These are phyloP conservation scores for Acanthiza pusilla DNA, from an alignment of 2,797 vertebrate genomes.

Conservation along the genomic window DNA sequence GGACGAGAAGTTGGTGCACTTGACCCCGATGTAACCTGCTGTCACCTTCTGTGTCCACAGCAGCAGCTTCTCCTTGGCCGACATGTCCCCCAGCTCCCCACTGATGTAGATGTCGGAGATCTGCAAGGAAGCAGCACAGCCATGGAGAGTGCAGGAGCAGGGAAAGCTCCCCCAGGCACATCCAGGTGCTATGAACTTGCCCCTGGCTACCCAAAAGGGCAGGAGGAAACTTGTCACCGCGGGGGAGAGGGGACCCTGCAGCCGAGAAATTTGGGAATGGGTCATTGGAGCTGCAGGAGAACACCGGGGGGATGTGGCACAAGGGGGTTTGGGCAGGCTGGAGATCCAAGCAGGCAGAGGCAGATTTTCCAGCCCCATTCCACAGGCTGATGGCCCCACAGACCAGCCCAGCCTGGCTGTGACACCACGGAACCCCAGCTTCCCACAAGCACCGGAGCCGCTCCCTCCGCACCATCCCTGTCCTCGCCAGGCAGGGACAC, in stretches of 20 bases:
- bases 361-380: background rate
- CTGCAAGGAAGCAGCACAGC: constrained; percentile 67
- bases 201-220: background rate
- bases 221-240: fast-evolving
- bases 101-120: constrained; percentile 99
- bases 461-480: background rate
- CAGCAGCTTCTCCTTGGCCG: constrained; percentile 97
- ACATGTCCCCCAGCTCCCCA: constrained; percentile 93
- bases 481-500: background rate
- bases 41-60: constrained; percentile 95
- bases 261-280: fast-evolving
- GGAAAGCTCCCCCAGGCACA: background rate
- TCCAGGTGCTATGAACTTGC: fast-evolving
- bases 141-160: background rate
- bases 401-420: background rate
- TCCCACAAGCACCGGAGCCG: background rate
- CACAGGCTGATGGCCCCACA: background rate
- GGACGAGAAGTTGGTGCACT: constrained; percentile 95
- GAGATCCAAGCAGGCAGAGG: background rate
- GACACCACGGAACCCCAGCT: background rate
- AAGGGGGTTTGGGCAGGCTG: background rate
- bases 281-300: fast-evolving
- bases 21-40: constrained; percentile 89
- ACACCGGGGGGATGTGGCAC: fast-evolving
- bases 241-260: fast-evolving